phyloP scores from a whole-genome alignment of 2,113 vertebrate genomes.

The Ceyx cyanopectus region DNA sequence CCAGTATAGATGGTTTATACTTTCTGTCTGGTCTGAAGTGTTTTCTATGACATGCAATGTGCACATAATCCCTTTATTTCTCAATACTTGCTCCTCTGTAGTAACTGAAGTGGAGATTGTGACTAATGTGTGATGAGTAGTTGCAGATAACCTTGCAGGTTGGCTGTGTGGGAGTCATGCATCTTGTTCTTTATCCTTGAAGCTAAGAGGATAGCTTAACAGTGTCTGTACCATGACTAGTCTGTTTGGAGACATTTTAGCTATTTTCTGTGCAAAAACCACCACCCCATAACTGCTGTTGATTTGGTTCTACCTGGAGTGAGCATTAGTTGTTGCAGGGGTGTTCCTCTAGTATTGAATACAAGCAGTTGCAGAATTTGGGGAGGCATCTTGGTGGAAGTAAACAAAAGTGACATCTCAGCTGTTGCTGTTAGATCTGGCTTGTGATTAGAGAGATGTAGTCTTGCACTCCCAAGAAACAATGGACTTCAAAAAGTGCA shows the following conservation, averaged over 20 bases:
- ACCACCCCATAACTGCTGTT: neutral
- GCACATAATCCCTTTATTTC: neutral
- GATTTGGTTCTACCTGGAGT: neutral
- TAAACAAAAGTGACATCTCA: neutral
- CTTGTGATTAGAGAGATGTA: neutral
- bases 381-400: neutral
- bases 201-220: neutral
- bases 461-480: rapidly evolving
- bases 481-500: neutral
- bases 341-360: neutral
- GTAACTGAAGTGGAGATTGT: neutral
- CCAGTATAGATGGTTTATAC: neutral
- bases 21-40: neutral
- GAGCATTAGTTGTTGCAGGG: neutral
- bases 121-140: neutral
- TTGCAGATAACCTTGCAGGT: neutral
- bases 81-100: neutral
- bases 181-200: neutral
- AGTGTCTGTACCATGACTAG: rapidly evolving
- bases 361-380: neutral
- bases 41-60: neutral
- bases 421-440: neutral
- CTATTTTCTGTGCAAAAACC: neutral
- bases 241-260: neutral
- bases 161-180: neutral